Percentiles rank a stretch among this genome's conserved stretches.
These are phyloP conservation scores for Ichneumoninae sp. DNA, from an alignment of 2,888 invertebrate species.

Conservation along the genomic window DNA sequence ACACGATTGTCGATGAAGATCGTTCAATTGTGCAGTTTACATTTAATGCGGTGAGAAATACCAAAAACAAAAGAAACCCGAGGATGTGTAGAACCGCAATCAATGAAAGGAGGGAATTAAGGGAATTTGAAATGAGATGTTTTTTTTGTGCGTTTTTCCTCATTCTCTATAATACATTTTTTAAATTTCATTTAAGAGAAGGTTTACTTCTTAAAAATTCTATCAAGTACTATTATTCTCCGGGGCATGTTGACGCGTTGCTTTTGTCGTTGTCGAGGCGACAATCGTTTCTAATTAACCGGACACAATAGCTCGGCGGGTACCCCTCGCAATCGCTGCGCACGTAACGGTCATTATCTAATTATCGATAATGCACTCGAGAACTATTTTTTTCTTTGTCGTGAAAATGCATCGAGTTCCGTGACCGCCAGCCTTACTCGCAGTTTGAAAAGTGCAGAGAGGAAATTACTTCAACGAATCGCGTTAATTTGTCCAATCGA, in stretches of 20 bases:
- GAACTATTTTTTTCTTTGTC: not conserved
- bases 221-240: constrained; percentile 1
- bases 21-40: not conserved
- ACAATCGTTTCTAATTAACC: constrained; percentile 31
- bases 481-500: not conserved
- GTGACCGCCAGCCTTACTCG: not conserved
- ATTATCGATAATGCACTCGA: constrained; percentile 6
- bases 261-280: constrained; percentile 3
- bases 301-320: not conserved
- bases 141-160: not conserved
- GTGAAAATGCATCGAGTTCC: not conserved
- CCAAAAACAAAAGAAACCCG: not conserved
- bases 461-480: not conserved
- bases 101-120: not conserved
- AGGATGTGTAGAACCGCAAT: not conserved
- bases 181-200: not conserved
- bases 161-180: not conserved
- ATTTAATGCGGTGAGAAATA: not conserved
- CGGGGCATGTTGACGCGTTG: not conserved
- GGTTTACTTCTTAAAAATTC: not conserved
- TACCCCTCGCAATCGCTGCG: constrained; percentile 2
- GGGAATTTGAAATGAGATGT: no score
- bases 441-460: not conserved
- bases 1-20: not conserved
- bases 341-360: constrained; percentile 21